phyloP scores from a whole-genome alignment of 2,113 vertebrate species.

The Sterrhoptilus dennistouni region DNA sequence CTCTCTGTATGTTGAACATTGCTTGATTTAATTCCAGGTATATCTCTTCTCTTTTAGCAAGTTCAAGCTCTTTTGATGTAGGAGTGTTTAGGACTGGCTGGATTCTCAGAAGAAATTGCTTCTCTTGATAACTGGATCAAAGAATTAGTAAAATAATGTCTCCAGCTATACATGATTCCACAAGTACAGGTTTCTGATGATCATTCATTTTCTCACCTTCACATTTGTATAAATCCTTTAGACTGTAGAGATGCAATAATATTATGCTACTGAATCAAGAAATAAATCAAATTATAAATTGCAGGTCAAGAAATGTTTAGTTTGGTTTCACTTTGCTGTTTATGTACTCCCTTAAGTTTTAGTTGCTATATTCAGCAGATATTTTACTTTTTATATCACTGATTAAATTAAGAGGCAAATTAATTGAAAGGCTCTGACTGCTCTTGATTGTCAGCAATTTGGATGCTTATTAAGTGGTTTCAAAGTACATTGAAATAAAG shows the following conservation, averaged over 20 bases:
- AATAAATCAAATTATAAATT: background rate
- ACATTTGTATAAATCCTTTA: background rate
- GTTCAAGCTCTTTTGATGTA: background rate
- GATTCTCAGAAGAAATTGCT: background rate
- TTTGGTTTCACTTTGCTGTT: background rate
- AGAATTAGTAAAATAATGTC: background rate
- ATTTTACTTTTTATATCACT: background rate
- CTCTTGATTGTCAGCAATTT: slow-evolving; percentile 10
- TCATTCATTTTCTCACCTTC: background rate
- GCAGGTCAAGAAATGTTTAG: background rate
- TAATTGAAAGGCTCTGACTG: background rate
- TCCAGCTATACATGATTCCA: background rate
- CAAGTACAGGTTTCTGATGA: background rate
- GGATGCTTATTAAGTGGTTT: background rate
- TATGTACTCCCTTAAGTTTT: background rate
- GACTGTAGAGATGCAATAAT: background rate
- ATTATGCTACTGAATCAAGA: background rate
- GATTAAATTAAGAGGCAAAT: slow-evolving; percentile 24
- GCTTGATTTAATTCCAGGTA: background rate
- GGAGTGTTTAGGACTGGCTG: background rate
- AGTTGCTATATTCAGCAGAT: background rate
- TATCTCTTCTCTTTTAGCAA: background rate
- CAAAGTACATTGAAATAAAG: slow-evolving; percentile 11
- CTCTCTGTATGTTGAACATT: background rate
- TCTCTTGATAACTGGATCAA: background rate